Evolutionary conservation across 1,140 invertebrate species (phyloP).

Genomic region (Microplitis demolitor): DNA sequence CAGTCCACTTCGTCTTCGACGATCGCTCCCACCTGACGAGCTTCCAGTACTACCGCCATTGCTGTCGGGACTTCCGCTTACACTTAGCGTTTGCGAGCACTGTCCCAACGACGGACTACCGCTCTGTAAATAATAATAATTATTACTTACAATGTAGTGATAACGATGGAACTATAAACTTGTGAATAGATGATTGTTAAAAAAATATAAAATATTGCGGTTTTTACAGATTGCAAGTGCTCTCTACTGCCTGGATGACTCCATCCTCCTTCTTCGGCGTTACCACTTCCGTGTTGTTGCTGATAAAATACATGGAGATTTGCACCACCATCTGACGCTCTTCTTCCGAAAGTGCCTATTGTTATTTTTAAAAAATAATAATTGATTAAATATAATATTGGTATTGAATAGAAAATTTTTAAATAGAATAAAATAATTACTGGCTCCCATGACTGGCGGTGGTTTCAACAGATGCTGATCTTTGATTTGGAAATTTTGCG

Average conservation of each 20-base stretch:
- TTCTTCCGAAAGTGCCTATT: constrained; percentile 82
- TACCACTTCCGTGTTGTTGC: constrained; percentile 54
- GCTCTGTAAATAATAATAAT: constrained; percentile 45
- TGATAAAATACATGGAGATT: constrained; percentile 84
- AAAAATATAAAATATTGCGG: constrained; percentile 4
- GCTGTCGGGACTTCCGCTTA: constrained; percentile 51
- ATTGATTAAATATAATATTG: constrained; percentile 9
- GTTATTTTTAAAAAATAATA: constrained; percentile 23
- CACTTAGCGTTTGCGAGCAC: constrained; percentile 57
- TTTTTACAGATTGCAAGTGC: constrained; percentile 61
- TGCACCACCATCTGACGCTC: constrained; percentile 95
- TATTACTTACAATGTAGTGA: too few species aligned
- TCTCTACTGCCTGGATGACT: constrained; percentile 72
- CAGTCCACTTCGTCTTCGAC: constrained; percentile 78
- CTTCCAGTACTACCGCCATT: constrained; percentile 57
- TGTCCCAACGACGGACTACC: constrained; percentile 62
- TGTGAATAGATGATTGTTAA: not conserved
- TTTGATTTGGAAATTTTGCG: constrained; percentile 86
- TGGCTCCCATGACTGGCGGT: constrained; percentile 84
- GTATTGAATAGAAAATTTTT: not conserved
- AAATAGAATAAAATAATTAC: constrained; percentile 61
- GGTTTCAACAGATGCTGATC: constrained; percentile 93
- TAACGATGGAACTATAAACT: not conserved
- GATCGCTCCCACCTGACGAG: constrained; percentile 56
- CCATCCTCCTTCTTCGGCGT: constrained; percentile 62